phyloP scores from a whole-genome alignment of 1,140 invertebrate species.

The Lepidurus apus region DNA sequence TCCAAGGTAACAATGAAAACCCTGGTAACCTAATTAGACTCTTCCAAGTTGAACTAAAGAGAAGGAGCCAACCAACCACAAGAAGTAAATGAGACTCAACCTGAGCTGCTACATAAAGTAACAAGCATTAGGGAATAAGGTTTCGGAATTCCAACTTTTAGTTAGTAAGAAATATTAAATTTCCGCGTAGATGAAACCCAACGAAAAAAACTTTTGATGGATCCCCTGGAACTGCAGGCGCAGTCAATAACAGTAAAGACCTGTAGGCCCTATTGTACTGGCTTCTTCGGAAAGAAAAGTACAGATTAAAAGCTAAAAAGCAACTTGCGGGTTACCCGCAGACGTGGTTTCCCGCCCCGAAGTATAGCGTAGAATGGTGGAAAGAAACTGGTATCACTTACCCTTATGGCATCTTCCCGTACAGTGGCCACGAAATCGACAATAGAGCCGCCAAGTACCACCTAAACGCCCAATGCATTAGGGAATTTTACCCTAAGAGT shows the following conservation, averaged over 20 bases:
- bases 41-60: neutral
- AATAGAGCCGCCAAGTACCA: conserved; percentile 77
- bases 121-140: neutral
- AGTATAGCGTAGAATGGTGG: neutral
- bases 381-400: conserved; percentile 48
- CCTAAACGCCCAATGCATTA: conserved; percentile 45
- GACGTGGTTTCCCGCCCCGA: neutral
- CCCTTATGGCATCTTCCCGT: conserved; percentile 57
- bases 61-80: neutral
- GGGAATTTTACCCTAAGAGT: no score
- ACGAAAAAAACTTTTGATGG: neutral
- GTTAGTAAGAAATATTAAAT: no score
- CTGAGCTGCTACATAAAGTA: neutral
- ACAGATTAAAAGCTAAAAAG: neutral
- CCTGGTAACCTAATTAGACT: conserved; percentile 9
- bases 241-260: conserved; percentile 1
- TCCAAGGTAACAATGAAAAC: conserved; percentile 7
- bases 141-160: no score
- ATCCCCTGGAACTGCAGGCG: neutral
- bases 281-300: neutral
- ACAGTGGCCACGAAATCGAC: conserved; percentile 67
- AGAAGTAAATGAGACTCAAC: neutral
- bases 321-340: neutral
- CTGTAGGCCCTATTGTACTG: neutral
- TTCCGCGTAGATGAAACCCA: neutral